Conservation (phyloP, 2,113 vertebrate genomes). For the Uria aalge region DNA sequence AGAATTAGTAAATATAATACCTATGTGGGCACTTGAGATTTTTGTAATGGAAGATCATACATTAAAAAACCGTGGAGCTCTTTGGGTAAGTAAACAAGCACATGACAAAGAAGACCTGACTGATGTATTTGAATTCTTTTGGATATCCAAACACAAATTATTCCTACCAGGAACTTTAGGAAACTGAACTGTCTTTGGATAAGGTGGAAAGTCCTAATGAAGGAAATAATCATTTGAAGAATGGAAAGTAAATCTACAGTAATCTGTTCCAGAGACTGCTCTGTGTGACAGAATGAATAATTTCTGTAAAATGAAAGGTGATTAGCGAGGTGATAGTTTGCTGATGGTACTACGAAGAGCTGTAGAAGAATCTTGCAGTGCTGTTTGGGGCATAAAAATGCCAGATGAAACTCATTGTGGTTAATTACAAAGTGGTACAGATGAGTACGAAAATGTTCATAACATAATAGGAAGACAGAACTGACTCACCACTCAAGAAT, state of each 20-base stretch:
- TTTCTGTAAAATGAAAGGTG: neutral
- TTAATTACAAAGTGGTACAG: neutral
- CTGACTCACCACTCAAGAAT: neutral
- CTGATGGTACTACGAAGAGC: neutral
- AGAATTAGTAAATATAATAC: neutral
- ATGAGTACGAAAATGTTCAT: neutral
- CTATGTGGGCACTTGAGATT: neutral
- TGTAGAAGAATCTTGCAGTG: neutral
- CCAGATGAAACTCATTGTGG: neutral
- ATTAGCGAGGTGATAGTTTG: neutral
- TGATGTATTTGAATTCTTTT: neutral
- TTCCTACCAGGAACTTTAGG: neutral
- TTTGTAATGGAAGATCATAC: neutral
- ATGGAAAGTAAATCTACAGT: neutral
- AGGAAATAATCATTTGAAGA: neutral
- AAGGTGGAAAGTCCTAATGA: neutral
- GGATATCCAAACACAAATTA: neutral
- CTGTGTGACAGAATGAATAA: neutral
- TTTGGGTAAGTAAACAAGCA: neutral
- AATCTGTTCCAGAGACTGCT: neutral
- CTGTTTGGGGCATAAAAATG: neutral
- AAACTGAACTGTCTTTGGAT: neutral
- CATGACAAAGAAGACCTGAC: neutral
- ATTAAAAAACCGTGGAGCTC: neutral
- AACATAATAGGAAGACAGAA: neutral